Base-by-base conservation (phyloP, 2,113 vertebrate species). In the Axis porcinus region DNA sequence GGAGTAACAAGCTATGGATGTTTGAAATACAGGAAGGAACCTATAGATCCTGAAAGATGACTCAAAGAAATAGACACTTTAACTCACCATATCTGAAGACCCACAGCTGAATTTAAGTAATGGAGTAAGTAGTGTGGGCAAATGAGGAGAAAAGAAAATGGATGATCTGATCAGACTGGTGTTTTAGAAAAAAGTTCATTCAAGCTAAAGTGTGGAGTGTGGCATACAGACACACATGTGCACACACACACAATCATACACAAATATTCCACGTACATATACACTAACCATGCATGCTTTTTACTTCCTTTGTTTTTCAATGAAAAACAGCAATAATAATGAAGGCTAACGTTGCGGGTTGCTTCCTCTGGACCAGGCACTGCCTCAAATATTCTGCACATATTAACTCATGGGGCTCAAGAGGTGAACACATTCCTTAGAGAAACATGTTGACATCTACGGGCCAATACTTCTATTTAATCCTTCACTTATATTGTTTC, bases 221-320 rank as follows among this genome's bases (percentile, higher is more conserved):
- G 40, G 28, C 25, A 15, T 5, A 52, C 1, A 36, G 11, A 28
- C 25, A 78, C 27, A 19, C 5, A 28, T 2, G 7, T 47, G 28
- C 12, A 28, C 23, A 57, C 43, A 33, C 8, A 19, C 15, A 21
- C 30, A 36, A 3, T 23, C 55, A 50, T 28, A 55, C 13, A 33
- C 0, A 2, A 8, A 25, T 40, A 15, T 1, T n/a, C 30, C 11
- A n/a, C 23, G 45, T 16, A 55, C 4, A 0, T 6, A 5, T 0
- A 5, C 8, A 60, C 1, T 23, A 36, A 27, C 16, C 21, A 54
- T 4, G 5, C 25, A 9, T 16, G 11, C 19, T 47, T 43, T 62
- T 25, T 0, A 47, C 30, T 10, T 33, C n/a, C 89, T 76, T 36
- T 47, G n/a, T 21, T 23, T 86, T 43, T 92, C 54, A 58, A 50